These are phyloP conservation scores for Anoplopoma fimbria DNA, from an alignment of 2,113 vertebrate genomes.

Conservation along the genomic window DNA sequence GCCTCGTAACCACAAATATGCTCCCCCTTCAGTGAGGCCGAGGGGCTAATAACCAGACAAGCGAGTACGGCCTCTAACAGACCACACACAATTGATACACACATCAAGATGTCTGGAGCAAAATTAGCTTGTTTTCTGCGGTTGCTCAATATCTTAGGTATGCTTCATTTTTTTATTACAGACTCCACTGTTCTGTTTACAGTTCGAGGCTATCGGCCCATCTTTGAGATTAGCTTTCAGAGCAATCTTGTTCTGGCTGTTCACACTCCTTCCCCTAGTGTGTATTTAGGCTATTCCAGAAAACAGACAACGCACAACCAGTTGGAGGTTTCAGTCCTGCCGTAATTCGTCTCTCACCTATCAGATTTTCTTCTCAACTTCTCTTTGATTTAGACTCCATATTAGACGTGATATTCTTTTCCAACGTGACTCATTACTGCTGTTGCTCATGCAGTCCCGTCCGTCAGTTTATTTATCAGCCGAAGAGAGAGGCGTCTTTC, in stretches of 20 bases:
- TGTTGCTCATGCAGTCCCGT: slow-evolving; percentile 33
- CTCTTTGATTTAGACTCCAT: background rate
- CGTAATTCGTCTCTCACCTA: background rate
- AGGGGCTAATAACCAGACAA: slow-evolving; percentile 72
- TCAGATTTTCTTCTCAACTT: background rate
- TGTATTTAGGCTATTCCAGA: background rate
- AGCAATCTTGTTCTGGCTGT: slow-evolving; percentile 1
- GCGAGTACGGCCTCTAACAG: slow-evolving; percentile 55
- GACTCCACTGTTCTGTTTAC: slow-evolving; percentile 23
- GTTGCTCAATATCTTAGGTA: slow-evolving; percentile 49
- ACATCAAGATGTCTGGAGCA: slow-evolving; percentile 76
- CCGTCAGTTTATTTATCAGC: slow-evolving; percentile 47
- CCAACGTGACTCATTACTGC: slow-evolving; percentile 20
- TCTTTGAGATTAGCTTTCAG: slow-evolving; percentile 18
- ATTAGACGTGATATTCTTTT: background rate
- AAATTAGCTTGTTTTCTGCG: slow-evolving; percentile 58
- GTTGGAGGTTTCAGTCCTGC: background rate
- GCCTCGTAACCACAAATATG: slow-evolving; percentile 70
- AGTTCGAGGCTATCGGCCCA: slow-evolving; percentile 17
- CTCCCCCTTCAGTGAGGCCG: slow-evolving; percentile 68
- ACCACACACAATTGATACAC: slow-evolving; percentile 71
- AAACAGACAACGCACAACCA: background rate
- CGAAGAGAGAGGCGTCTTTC: slow-evolving; percentile 35
- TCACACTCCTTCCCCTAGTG: background rate
- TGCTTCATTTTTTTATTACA: slow-evolving; percentile 18